These are phyloP conservation scores for Falco biarmicus DNA, from an alignment of 2,797 vertebrate species.

Conservation along the genomic window DNA sequence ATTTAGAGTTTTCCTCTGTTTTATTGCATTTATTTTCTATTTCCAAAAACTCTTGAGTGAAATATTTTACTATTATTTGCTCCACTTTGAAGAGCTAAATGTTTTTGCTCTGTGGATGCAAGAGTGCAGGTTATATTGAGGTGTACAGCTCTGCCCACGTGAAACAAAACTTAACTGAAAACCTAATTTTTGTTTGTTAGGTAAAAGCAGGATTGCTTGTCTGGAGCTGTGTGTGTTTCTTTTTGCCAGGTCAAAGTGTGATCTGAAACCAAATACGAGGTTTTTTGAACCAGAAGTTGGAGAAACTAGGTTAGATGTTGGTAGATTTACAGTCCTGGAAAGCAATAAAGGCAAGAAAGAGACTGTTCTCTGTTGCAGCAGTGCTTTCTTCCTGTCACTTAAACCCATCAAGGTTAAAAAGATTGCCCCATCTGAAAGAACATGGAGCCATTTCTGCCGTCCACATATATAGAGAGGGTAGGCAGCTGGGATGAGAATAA, in stretches of 20 bases:
- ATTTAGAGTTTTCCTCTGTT: not conserved
- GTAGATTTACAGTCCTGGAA: constrained; percentile 45
- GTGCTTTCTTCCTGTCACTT: constrained; percentile 48
- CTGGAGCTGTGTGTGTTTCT: accelerated
- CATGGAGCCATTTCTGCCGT: constrained; percentile 15
- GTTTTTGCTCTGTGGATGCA: not conserved
- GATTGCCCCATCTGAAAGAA: constrained; percentile 48
- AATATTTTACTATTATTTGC: not conserved
- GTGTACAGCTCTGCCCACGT: not conserved
- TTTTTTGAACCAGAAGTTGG: not conserved
- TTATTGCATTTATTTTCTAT: not conserved
- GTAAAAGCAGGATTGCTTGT: not conserved
- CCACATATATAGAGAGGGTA: not conserved
- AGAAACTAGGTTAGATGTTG: not conserved
- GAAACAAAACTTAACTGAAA: not conserved
- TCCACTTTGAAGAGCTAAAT: not conserved
- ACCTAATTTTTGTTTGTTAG: not conserved
- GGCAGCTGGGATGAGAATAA: constrained; percentile 31
- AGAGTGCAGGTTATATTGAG: not conserved
- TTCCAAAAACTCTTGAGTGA: not conserved
- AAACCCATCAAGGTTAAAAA: constrained; percentile 46
- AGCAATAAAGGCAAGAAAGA: constrained; percentile 33
- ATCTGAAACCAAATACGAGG: not conserved
- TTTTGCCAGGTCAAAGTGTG: not conserved
- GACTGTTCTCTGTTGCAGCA: not conserved